Evolutionary conservation across 2,888 invertebrate species (phyloP).

Genomic region (Eilema depressum): DNA sequence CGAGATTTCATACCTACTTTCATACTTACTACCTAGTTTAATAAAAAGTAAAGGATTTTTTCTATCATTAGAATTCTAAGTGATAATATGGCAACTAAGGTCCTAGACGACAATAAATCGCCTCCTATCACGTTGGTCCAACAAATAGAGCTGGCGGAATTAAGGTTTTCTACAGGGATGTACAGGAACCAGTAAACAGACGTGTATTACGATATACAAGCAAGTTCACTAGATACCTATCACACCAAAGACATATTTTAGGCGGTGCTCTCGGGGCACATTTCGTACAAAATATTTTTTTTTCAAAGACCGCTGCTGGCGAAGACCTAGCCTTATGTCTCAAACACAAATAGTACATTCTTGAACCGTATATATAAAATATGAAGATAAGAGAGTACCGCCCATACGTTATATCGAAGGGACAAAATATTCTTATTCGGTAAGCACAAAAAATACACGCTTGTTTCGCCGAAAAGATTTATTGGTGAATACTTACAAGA

Average conservation of each 20-base stretch:
- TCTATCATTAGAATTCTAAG: too few species aligned
- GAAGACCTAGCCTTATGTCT: background rate
- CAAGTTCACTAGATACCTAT: background rate
- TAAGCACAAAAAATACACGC: background rate
- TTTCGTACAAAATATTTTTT: background rate
- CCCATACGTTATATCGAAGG: background rate
- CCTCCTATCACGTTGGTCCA: background rate
- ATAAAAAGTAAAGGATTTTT: too few species aligned
- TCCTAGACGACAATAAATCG: background rate
- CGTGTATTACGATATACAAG: background rate
- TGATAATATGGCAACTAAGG: too few species aligned
- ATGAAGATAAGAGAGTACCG: background rate
- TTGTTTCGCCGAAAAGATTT: background rate
- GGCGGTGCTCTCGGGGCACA: background rate
- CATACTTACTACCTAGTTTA: too few species aligned
- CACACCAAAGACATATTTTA: background rate
- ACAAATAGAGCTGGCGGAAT: background rate
- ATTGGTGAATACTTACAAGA: background rate
- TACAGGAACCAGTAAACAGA: background rate
- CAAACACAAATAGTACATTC: background rate
- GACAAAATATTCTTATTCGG: background rate
- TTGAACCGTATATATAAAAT: background rate
- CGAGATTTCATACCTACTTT: too few species aligned
- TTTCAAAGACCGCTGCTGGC: background rate
- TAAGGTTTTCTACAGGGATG: background rate